Conservation (phyloP, 2,113 vertebrate genomes). For the Ailurus styani region DNA sequence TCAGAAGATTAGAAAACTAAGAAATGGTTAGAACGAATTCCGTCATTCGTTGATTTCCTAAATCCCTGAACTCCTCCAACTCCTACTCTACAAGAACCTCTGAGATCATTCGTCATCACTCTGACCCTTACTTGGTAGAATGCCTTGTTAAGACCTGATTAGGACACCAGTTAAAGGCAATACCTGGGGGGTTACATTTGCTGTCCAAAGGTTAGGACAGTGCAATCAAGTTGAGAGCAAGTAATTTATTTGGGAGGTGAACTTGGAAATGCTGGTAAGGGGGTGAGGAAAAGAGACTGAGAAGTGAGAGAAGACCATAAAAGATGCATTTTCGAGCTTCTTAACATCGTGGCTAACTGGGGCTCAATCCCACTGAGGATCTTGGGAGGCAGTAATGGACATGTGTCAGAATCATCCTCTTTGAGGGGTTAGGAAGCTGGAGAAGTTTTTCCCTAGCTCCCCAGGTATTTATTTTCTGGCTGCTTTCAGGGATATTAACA, state of each 20-base stretch:
- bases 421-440: background rate
- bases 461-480: background rate
- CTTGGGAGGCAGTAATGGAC: background rate
- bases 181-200: background rate
- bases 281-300: background rate
- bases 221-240: background rate
- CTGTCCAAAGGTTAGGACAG: background rate
- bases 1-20: background rate
- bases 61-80: background rate
- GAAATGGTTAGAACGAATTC: background rate
- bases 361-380: background rate
- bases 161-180: background rate
- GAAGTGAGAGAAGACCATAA: background rate
- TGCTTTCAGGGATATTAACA: background rate
- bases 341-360: background rate
- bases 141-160: background rate
- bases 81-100: background rate
- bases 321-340: background rate
- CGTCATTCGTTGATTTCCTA: background rate
- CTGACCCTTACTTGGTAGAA: background rate
- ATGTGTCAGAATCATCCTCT: background rate
- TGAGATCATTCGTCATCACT: background rate
- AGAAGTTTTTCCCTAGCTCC: background rate
- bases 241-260: background rate
- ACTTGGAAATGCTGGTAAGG: background rate